A percentile compares a stretch with the other conserved stretches of the same genome.
Evolutionary conservation across 2,113 vertebrate genomes (phyloP).

Genomic region (Rhea americana): DNA sequence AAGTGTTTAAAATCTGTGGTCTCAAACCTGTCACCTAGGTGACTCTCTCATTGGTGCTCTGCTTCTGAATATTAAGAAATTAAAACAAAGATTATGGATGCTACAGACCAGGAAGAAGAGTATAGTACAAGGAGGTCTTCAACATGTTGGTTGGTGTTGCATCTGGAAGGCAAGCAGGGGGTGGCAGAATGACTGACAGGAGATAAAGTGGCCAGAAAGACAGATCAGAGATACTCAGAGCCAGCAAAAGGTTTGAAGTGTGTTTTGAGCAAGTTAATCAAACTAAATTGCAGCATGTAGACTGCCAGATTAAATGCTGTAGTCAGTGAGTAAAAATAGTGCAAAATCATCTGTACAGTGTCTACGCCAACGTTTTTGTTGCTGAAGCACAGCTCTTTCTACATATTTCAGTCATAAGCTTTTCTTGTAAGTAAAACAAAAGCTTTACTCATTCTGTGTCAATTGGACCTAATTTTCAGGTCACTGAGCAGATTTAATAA

Average conservation of each 20-base stretch:
- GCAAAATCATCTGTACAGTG: not conserved
- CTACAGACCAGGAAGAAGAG: not conserved
- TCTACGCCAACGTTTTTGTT: not conserved
- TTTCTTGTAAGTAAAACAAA: not conserved
- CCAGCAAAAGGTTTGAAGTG: rapidly evolving
- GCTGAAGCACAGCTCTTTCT: not conserved
- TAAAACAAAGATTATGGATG: rapidly evolving
- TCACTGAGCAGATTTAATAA: not conserved
- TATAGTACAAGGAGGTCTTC: rapidly evolving
- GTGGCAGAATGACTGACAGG: not conserved
- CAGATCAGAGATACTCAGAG: rapidly evolving
- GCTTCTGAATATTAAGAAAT: rapidly evolving
- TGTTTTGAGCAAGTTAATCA: rapidly evolving
- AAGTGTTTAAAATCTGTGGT: rapidly evolving
- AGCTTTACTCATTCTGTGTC: not conserved
- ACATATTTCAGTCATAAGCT: not conserved
- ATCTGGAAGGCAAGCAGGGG: rapidly evolving
- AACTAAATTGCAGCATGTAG: not conserved
- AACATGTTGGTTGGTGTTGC: rapidly evolving
- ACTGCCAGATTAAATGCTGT: not conserved
- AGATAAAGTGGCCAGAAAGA: no score
- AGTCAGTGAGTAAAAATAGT: rapidly evolving
- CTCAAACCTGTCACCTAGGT: rapidly evolving
- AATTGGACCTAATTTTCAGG: not conserved
- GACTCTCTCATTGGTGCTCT: not conserved